Percentiles rank a stretch among this genome's conserved stretches.
phyloP scores from a whole-genome alignment of 2,797 vertebrate genomes.

The Micromesistius poutassou region DNA sequence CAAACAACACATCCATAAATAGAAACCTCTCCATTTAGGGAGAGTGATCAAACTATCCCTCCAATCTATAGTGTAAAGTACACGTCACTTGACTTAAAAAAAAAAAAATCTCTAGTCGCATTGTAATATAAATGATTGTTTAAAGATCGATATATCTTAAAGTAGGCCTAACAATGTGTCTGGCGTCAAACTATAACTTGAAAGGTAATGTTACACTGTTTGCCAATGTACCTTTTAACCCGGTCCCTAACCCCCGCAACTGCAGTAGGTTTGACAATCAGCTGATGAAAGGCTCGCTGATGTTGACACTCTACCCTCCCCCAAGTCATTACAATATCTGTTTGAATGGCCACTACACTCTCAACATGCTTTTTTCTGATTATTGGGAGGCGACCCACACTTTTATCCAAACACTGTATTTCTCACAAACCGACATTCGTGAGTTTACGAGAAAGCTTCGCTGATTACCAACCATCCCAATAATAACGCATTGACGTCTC shows the following conservation, averaged over 20 bases:
- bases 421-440: background rate
- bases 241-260: constrained; percentile 60
- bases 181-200: background rate
- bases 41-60: constrained; percentile 31
- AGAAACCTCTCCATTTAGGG: constrained; percentile 40
- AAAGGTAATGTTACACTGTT: constrained; percentile 8
- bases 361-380: background rate
- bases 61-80: constrained; percentile 20
- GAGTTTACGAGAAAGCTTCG: background rate
- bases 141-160: background rate
- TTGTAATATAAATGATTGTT: background rate
- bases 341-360: constrained; percentile 13
- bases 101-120: background rate
- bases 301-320: constrained; percentile 26
- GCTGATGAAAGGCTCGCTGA: constrained; percentile 65
- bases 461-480: background rate
- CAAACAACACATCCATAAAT: constrained; percentile 62
- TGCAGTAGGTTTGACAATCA: constrained; percentile 74
- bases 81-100: background rate
- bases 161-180: background rate
- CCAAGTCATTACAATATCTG: constrained; percentile 17
- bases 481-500: background rate
- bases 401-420: background rate
- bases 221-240: constrained; percentile 27
- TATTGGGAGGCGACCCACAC: background rate